A percentile compares a stretch with the other conserved stretches of the same genome.
Evolutionary conservation across 2,113 vertebrate species (phyloP).

Genomic region (Boleophthalmus pectinirostris): DNA sequence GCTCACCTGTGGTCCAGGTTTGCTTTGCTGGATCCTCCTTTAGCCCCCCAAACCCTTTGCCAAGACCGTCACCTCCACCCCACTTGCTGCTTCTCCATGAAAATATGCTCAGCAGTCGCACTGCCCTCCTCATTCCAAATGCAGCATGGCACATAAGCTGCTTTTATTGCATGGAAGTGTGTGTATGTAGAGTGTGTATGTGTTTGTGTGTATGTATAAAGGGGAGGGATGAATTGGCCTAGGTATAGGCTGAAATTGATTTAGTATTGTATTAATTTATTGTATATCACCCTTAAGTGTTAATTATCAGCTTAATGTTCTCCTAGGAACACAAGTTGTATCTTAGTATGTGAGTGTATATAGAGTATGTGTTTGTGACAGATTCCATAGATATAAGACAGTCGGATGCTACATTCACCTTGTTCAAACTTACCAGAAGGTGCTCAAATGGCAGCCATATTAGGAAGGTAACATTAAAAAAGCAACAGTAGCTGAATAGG

Average conservation of each 20-base stretch:
- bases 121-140: constrained; percentile 67
- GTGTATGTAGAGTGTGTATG: constrained; percentile 53
- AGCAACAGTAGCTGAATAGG: neutral
- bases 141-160: constrained; percentile 72
- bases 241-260: constrained; percentile 66
- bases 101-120: constrained; percentile 61
- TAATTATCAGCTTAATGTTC: constrained; percentile 67
- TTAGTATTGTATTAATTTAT: constrained; percentile 73
- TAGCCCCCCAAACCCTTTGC: neutral
- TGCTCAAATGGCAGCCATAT: neutral
- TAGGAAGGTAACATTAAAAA: neutral
- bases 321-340: constrained; percentile 66
- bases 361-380: constrained; percentile 28
- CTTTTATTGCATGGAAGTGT: constrained; percentile 74
- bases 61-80: constrained; percentile 28
- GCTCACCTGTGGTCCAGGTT: constrained; percentile 79
- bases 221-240: constrained; percentile 67
- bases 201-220: constrained; percentile 48
- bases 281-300: constrained; percentile 60
- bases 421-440: neutral
- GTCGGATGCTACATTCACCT: constrained; percentile 3
- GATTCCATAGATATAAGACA: constrained; percentile 3
- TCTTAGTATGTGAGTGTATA: constrained; percentile 60
- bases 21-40: constrained; percentile 56
- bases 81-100: constrained; percentile 65